Evolutionary conservation across 2,888 invertebrate species (phyloP), one percentile per base, ranked within the genome.

Genomic region (Brachynemurus nebulosus): DNA sequence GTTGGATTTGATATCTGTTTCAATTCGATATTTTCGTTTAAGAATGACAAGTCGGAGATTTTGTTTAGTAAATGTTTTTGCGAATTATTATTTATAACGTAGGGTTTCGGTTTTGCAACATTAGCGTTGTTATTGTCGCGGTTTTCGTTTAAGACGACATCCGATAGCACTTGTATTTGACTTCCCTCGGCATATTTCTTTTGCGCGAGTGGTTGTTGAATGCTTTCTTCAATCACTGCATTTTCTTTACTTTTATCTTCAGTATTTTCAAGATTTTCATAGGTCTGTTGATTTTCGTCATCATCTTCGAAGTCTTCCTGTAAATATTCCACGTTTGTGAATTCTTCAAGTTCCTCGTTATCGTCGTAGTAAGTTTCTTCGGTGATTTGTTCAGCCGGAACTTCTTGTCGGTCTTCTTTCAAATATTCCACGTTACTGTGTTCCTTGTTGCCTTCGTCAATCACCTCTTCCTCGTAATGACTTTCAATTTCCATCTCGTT

Each of bases 241-340:
- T 30, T 30, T 3, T 30, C 30, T 12, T 16, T n/a, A 35, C 36
- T 21, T 20, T 19, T n/a, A n/a, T n/a, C n/a, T n/a, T n/a, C n/a
- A n/a, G n/a, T n/a, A n/a, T n/a, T n/a, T 30, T 30, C 30, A 12
- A 30, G 14, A 4, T 30, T 3, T 11, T 30, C 30, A 30, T 30
- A 30, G n/a, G n/a, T n/a, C n/a, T n/a, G n/a, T n/a, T n/a, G n/a
- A 9, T 30, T n/a, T 30, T 12, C 27, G 11, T 16, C 40, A 6
- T 14, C 27, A 7, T 40, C 27, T 4, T 37, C 37, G 11, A 12
- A 16, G 11, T 39, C 23, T 39, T 25, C 40, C 27, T 40, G 27
- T 27, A 17, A 23, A 16, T 40, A 40, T 25, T 40, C 40, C 1
- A 40, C 40, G 17, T 40, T 40, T 9, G 14, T 18, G 11, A 40